phyloP scores from a whole-genome alignment of 1,140 invertebrate species.

The roundworm (Caenorhabditis elegans) region WBcel235 BX284605.5:13402501-13403000 shows the following conservation, averaged over 20 bases:
- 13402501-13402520: too few species aligned
- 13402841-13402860: not conserved
- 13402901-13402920: not conserved
- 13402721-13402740: not conserved
- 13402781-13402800: constrained; percentile 13
- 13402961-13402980: not conserved
- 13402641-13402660: not conserved
- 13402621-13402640: not conserved
- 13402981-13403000: not conserved
- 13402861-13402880: not conserved
- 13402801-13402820: constrained; percentile 16
- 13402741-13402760: not conserved
- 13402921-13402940: not conserved
- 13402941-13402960: not conserved
- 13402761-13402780: not conserved
- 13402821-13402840: not conserved
- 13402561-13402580: not conserved
- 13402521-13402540: not conserved
- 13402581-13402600: not conserved
- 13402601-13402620: not conserved
- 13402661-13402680: not conserved
- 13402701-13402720: constrained; percentile 3
- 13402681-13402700: constrained; percentile 28
- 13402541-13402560: not conserved
- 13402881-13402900: not conserved